Evolutionary conservation across 2,797 vertebrate species (phyloP).

Genomic region (Semotilus atromaculatus): DNA sequence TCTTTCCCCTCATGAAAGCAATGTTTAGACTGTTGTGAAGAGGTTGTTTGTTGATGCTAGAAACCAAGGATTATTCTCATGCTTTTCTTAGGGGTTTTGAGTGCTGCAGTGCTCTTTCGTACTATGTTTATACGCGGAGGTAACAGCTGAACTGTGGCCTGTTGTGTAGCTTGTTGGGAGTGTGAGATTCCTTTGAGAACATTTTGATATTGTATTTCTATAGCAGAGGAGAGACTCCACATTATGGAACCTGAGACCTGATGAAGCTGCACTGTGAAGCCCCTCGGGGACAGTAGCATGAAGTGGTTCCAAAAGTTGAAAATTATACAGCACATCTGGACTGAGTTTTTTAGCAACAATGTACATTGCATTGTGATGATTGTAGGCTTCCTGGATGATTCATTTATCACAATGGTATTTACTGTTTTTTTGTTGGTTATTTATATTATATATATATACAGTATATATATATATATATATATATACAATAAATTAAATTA

Average conservation of each 20-base stretch:
- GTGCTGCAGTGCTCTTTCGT: neutral
- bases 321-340: slow-evolving; percentile 34
- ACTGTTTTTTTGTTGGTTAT: neutral
- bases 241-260: slow-evolving; percentile 45
- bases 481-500: neutral
- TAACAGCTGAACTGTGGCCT: slow-evolving; percentile 33
- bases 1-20: slow-evolving; percentile 23
- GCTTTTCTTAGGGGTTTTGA: neutral
- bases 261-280: slow-evolving; percentile 32
- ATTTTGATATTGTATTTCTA: slow-evolving; percentile 43
- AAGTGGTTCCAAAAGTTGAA: slow-evolving; percentile 30
- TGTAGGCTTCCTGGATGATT: neutral
- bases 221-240: slow-evolving; percentile 33
- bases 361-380: slow-evolving; percentile 2
- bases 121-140: neutral
- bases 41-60: slow-evolving; percentile 16
- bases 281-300: slow-evolving; percentile 27
- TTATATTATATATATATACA: too few relatives aligned
- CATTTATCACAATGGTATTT: slow-evolving; percentile 1
- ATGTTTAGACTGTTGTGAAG: slow-evolving; percentile 30
- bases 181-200: slow-evolving; percentile 41
- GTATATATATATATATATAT: too few relatives aligned
- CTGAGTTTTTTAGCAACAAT: slow-evolving; percentile 3
- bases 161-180: slow-evolving; percentile 26
- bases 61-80: neutral